Evolutionary conservation across 2,113 vertebrate species (phyloP).

Genomic region (Physeter macrocephalus): DNA sequence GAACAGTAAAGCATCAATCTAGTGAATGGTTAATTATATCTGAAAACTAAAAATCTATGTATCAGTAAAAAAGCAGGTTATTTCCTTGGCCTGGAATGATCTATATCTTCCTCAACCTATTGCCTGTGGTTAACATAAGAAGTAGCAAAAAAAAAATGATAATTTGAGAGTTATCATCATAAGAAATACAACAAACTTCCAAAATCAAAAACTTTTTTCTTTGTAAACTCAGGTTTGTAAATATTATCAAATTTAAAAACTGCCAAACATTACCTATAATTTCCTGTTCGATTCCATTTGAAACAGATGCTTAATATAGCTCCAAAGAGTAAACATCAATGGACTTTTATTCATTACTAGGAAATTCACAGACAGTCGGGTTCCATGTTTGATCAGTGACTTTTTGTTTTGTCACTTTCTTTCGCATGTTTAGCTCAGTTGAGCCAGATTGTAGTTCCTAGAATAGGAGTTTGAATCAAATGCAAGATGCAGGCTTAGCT

Average conservation of each 20-base stretch:
- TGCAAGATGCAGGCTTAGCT: neutral
- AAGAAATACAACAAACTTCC: neutral
- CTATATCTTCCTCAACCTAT: neutral
- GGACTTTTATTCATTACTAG: neutral
- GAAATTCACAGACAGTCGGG: neutral
- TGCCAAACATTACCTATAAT: neutral
- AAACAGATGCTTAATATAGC: neutral
- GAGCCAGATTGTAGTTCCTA: neutral
- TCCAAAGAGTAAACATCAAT: neutral
- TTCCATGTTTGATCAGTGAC: conserved; percentile 7
- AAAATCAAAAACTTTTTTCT: neutral
- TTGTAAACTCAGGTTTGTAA: neutral
- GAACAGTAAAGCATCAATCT: neutral
- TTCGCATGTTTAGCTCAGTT: neutral
- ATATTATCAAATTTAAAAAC: neutral
- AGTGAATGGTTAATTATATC: neutral
- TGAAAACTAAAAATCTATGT: neutral
- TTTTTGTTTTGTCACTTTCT: neutral
- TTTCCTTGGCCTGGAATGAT: neutral
- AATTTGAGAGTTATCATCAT: conserved; percentile 1
- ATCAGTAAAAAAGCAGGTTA: neutral
- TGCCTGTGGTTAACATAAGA: neutral
- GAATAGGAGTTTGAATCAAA: neutral
- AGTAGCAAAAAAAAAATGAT: neutral
- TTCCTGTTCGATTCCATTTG: neutral